Evolutionary conservation across 1,140 invertebrate species (phyloP), one percentile per base, ranked within the genome.

Genomic region (Pentalonia nigronervosa): DNA sequence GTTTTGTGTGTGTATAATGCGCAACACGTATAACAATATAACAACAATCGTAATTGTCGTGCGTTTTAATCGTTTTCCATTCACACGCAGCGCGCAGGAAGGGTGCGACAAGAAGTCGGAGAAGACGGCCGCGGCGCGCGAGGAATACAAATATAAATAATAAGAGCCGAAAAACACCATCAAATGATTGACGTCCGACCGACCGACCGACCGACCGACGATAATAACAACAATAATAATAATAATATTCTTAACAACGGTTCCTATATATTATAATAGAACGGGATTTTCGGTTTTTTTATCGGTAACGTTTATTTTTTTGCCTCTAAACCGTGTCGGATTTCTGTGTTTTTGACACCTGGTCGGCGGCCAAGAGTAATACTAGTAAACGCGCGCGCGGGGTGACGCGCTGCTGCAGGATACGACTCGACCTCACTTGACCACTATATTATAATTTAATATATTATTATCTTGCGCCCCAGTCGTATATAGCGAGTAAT

Each of bases 271-370:
- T 9, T 41, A 47, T 41, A 30, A 86, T 47, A 86, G 23, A 86
- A 47, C 84, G 84, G 41, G 84, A 56, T 67, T 90, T 90, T 76
- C 4, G 60, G 30, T 76, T 53, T 89, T 88, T 50, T 89, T 48
- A n/a, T 47, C 6, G 9, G 0, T 53, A 34, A 6, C 48, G 30
- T 45, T 87, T 47, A 30, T 87, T 87, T 76, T n/a, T n/a, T 76
- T 21, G 41, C 56, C 8, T 41, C 47, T 30, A 36, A 48, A 76
- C 90, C 90, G 90, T 91, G 90, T 91, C 90, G 67, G 47, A 91
- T 91, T 81, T 91, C 90, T 45, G 53, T 53, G 36, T 60, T 83
- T 81, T 83, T 34, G 41, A 76, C 90, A 91, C 90, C 60, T 91
- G 89, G 89, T 20, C 53, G 83, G 41, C 41, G 41, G 36, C 9